Evolutionary conservation across 2,797 vertebrate species (phyloP).

Genomic region (Microctenopoma stevenorrisi): DNA sequence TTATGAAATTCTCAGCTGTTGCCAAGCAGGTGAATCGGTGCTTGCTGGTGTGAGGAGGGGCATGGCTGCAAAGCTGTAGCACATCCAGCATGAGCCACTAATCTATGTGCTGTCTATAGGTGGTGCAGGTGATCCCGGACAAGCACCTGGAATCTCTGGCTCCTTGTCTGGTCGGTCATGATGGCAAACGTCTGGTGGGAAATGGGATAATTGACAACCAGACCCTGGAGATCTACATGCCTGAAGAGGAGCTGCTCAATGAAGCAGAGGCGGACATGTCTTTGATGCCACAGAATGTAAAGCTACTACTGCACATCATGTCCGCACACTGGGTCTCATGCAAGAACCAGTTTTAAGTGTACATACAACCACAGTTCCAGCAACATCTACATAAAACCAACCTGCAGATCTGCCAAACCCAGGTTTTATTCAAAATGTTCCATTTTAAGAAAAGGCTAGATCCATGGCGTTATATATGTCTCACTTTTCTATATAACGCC

Average conservation of each 20-base stretch:
- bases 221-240: constrained; percentile 77
- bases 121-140: constrained; percentile 86
- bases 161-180: constrained; percentile 75
- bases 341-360: neutral
- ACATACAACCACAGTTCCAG: too few species aligned
- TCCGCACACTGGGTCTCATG: neutral
- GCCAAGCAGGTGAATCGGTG: constrained; percentile 87
- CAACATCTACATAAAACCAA: too few species aligned
- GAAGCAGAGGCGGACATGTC: constrained; percentile 87
- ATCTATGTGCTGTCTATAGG: constrained; percentile 68
- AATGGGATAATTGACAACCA: constrained; percentile 65
- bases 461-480: too few species aligned
- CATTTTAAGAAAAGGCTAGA: too few species aligned
- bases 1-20: constrained; percentile 93
- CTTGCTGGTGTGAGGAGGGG: neutral
- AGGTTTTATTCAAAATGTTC: too few species aligned
- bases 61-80: neutral
- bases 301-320: neutral
- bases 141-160: constrained; percentile 77
- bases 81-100: neutral
- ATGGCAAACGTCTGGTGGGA: constrained; percentile 78
- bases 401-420: too few species aligned
- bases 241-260: constrained; percentile 80
- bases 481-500: too few species aligned
- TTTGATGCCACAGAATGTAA: constrained; percentile 88